Evolutionary conservation across 2,113 vertebrate species (phyloP), one percentile per base, ranked within the genome.

Genomic region (Turnix velox): DNA sequence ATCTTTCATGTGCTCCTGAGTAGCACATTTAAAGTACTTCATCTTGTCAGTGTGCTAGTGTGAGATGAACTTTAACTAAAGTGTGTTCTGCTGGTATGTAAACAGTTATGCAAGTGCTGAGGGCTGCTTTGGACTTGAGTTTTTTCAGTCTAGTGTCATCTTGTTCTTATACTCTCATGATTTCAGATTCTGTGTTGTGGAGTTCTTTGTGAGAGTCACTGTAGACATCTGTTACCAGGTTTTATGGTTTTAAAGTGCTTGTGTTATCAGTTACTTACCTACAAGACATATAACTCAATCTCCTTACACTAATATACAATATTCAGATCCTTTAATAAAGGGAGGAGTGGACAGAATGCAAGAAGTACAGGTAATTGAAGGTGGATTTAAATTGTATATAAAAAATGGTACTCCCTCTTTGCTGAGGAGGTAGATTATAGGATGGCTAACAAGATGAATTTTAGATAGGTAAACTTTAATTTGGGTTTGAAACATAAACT

Each of bases 401-500:
- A 9, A 61, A 35, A 88, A 27, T 37, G 55, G 7, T 33, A 24
- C 3, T 25, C 4, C 18, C 12, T 89, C 16, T 79, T 22, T 37
- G 16, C 13, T 45, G 30, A 81, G n/a, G 18, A 55, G 6, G 8
- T 18, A 40, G 22, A 31, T 67, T n/a, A 28, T 20, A 45, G 27
- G 75, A 35, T 10, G 59, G 9, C 18, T 72, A 14, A 14, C 62
- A 76, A 69, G 46, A 59, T 40, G 6, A 74, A 55, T 84, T 86
- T 67, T 59, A 55, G 6, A 27, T 67, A 43, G 5, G 10, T 74
- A 20, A 87, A 31, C 16, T 78, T 86, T 55, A 12, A 20, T 57
- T 79, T 69, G 5, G 17, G 2, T 59, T 84, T 52, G 31, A 91
- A 88, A 91, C 52, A 14, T 78, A 89, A 91, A 52, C 19, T 78